These are phyloP conservation scores for Drosophila nannoptera DNA, from an alignment of 1,140 invertebrate genomes.

Conservation along the genomic window DNA sequence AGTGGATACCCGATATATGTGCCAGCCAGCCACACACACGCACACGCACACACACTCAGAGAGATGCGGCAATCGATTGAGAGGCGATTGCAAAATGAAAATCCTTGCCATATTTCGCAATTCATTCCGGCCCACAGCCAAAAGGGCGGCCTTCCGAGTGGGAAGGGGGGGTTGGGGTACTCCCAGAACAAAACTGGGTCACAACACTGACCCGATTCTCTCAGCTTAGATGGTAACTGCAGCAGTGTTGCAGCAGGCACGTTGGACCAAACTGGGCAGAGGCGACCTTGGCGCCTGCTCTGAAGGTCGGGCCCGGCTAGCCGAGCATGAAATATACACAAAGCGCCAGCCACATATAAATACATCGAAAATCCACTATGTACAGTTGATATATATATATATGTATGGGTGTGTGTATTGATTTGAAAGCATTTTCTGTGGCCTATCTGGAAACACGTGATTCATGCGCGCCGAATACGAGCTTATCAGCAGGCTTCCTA, in stretches of 20 bases:
- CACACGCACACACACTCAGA: slow-evolving; percentile 10
- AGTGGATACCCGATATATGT: slow-evolving; percentile 32
- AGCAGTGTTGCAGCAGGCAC: slow-evolving; percentile 1
- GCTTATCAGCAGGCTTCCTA: slow-evolving; percentile 6
- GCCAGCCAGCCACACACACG: slow-evolving; percentile 9
- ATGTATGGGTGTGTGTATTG: slow-evolving; percentile 2
- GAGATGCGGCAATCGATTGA: slow-evolving; percentile 13
- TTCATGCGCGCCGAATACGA: neutral
- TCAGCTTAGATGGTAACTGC: slow-evolving; percentile 31
- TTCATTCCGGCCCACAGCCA: neutral
- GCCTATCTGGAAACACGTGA: slow-evolving; percentile 18
- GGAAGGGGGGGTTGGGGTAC: too few species aligned
- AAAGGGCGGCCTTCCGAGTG: too few species aligned
- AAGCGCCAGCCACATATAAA: slow-evolving; percentile 6
- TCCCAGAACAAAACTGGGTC: slow-evolving; percentile 59
- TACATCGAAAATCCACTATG: slow-evolving; percentile 10
- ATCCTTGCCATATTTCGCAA: slow-evolving; percentile 3
- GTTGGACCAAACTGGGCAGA: slow-evolving; percentile 14
- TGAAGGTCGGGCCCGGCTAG: slow-evolving; percentile 55
- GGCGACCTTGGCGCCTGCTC: slow-evolving; percentile 58
- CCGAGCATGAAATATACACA: slow-evolving; percentile 30
- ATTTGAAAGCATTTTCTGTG: slow-evolving; percentile 8
- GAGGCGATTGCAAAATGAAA: neutral
- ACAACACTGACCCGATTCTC: slow-evolving; percentile 73
- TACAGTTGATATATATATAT: slow-evolving; percentile 3